phyloP scores from a whole-genome alignment of 2,888 invertebrate species.

The Pedicia rivosa region DNA sequence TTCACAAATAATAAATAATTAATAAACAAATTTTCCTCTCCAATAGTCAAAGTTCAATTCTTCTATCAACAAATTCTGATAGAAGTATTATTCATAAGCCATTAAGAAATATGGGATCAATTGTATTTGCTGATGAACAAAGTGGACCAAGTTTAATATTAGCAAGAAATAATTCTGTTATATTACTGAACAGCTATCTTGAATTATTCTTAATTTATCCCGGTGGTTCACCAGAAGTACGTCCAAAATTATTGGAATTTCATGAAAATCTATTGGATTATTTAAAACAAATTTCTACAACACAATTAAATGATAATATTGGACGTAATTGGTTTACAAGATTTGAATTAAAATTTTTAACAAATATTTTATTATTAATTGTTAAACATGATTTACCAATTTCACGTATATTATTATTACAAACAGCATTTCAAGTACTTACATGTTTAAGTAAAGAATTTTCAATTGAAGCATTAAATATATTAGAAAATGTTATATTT shows the following conservation, averaged over 20 bases:
- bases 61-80: slow-evolving; percentile 13
- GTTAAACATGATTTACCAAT: too few species aligned
- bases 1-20: too few species aligned
- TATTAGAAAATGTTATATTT: slow-evolving; percentile 44
- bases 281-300: too few species aligned
- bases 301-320: slow-evolving; percentile 3
- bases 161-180: slow-evolving; percentile 23
- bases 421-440: slow-evolving; percentile 40
- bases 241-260: too few species aligned
- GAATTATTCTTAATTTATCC: too few species aligned
- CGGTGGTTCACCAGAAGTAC: too few species aligned
- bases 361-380: slow-evolving; percentile 35
- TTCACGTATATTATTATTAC: too few species aligned
- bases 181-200: slow-evolving; percentile 22
- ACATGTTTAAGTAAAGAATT: slow-evolving; percentile 42
- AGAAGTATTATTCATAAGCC: slow-evolving; percentile 24
- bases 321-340: slow-evolving; percentile 31
- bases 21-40: too few species aligned
- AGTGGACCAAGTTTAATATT: slow-evolving; percentile 24
- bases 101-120: slow-evolving; percentile 25
- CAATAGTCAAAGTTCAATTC: slow-evolving; percentile 1
- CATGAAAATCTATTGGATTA: background rate
- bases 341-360: slow-evolving; percentile 40
- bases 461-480: slow-evolving; percentile 36
- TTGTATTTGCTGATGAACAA: slow-evolving; percentile 19